These are phyloP conservation scores for Megalonaias nervosa DNA, from an alignment of 1,140 invertebrate species.

Conservation along the genomic window DNA sequence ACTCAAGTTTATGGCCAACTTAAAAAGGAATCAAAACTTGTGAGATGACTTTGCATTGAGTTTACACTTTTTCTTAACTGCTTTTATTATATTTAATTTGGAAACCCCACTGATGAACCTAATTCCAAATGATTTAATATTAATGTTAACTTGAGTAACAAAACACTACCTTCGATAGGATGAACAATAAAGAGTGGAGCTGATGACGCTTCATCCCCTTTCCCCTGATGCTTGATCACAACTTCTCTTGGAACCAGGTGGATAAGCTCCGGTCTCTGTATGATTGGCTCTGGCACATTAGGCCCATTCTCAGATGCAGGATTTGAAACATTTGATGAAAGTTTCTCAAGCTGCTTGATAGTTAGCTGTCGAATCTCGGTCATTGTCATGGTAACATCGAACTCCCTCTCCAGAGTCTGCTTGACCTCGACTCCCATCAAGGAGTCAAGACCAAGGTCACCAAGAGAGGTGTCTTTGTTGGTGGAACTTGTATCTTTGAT, in stretches of 20 bases:
- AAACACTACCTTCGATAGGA: slow-evolving; percentile 91
- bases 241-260: slow-evolving; percentile 73
- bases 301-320: not conserved
- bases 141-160: not conserved
- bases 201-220: slow-evolving; percentile 64
- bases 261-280: slow-evolving; percentile 30
- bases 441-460: slow-evolving; percentile 97
- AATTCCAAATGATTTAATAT: not conserved
- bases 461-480: slow-evolving; percentile 82
- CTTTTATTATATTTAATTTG: not conserved
- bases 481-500: slow-evolving; percentile 87
- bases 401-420: slow-evolving; percentile 93
- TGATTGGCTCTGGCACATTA: not conserved
- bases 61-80: not conserved
- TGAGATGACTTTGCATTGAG: not conserved
- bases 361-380: slow-evolving; percentile 85
- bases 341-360: slow-evolving; percentile 77
- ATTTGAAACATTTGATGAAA: slow-evolving; percentile 63
- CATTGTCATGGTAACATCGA: slow-evolving; percentile 89
- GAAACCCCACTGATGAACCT: no score
- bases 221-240: slow-evolving; percentile 69
- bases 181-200: slow-evolving; percentile 84
- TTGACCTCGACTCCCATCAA: slow-evolving; percentile 99
- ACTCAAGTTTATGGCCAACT: not conserved
- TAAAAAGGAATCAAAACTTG: not conserved